Percentiles rank a stretch among this genome's conserved stretches.
These are phyloP conservation scores for Torymus tubicola DNA, from an alignment of 2,888 invertebrate species.

Conservation along the genomic window DNA sequence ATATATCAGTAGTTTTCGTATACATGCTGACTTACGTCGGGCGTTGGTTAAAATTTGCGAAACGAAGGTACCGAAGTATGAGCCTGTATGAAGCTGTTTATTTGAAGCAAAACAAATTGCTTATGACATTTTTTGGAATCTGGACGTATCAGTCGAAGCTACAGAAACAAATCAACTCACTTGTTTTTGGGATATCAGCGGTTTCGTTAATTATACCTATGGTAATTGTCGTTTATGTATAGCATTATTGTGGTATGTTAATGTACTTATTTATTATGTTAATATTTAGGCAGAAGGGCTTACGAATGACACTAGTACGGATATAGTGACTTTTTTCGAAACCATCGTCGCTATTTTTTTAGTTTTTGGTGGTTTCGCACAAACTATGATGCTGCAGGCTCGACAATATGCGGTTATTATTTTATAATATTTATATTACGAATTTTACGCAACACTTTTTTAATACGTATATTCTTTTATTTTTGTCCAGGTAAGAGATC, in stretches of 20 bases:
- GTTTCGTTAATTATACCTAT: slow-evolving; percentile 1
- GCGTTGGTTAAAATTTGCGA: too few relatives aligned
- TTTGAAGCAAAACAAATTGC: neutral
- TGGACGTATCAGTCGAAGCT: slow-evolving; percentile 20
- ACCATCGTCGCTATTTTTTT: neutral
- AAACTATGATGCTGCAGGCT: neutral
- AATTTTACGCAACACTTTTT: too few relatives aligned
- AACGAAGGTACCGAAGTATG: neutral
- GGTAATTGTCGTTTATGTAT: slow-evolving; percentile 4
- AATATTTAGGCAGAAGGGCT: slow-evolving; percentile 15
- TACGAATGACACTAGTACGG: neutral
- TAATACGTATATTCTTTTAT: too few relatives aligned
- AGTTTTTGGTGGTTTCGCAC: slow-evolving; percentile 4
- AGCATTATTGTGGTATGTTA: neutral
- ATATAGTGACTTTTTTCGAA: slow-evolving; percentile 15
- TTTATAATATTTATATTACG: too few relatives aligned
- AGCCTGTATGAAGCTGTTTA: neutral
- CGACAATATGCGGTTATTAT: neutral
- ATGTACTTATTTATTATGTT: neutral
- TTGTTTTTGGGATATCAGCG: neutral
- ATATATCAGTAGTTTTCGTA: too few relatives aligned
- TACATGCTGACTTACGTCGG: too few relatives aligned
- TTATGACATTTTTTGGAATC: neutral
- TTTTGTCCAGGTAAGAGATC: neutral
- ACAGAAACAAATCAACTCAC: neutral